phyloP scores from a whole-genome alignment of 2,113 vertebrate species.

The Carassius carassius region DNA sequence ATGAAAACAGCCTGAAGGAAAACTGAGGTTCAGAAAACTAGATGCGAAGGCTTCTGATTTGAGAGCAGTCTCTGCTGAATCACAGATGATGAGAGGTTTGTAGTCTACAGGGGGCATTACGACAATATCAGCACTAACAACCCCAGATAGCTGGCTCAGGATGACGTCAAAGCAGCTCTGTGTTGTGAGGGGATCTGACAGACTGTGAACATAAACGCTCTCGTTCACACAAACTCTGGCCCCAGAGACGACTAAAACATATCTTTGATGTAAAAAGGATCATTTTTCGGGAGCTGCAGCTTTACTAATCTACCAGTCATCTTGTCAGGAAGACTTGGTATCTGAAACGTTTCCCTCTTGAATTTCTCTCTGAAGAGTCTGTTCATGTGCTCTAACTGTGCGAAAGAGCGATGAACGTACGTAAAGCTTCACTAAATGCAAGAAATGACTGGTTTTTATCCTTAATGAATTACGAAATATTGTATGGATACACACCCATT shows the following conservation, averaged over 20 bases:
- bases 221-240: constrained; percentile 33
- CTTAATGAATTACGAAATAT: too few species aligned
- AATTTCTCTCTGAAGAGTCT: background rate
- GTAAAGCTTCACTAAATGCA: background rate
- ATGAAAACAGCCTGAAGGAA: constrained; percentile 33
- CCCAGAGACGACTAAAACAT: background rate
- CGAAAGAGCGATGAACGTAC: background rate
- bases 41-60: background rate
- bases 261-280: constrained; percentile 1
- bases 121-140: background rate
- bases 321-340: background rate
- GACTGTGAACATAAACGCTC: constrained; percentile 15
- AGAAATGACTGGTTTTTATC: background rate
- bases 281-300: background rate
- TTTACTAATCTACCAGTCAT: constrained; percentile 9
- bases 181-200: constrained; percentile 9
- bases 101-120: background rate
- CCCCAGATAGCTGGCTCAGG: constrained; percentile 9
- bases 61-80: constrained; percentile 24
- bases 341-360: background rate
- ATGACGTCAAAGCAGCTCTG: constrained; percentile 32
- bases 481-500: too few species aligned
- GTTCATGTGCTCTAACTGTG: background rate
- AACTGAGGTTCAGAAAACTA: background rate
- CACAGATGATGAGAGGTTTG: constrained; percentile 11